Percentiles rank a stretch among this genome's conserved stretches.
Evolutionary conservation across 2,888 invertebrate species (phyloP).

Genomic region (Alloplasta piceator): DNA sequence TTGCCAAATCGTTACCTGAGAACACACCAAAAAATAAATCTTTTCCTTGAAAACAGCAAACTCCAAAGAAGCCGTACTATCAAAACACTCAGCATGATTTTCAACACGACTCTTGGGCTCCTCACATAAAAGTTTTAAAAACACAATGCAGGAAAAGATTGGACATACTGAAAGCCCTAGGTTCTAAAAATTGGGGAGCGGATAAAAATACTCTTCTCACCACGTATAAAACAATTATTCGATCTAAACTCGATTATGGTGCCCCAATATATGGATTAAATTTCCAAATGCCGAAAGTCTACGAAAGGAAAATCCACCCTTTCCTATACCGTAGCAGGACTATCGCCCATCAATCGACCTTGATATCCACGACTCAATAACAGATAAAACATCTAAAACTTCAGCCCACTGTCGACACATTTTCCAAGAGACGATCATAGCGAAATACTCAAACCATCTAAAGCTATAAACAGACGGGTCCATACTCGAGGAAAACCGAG

Average conservation of each 20-base stretch:
- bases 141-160: slow-evolving; percentile 6
- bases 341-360: slow-evolving; percentile 13
- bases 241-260: slow-evolving; percentile 59
- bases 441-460: background rate
- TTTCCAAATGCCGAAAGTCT: slow-evolving; percentile 12
- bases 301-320: background rate
- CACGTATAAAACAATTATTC: slow-evolving; percentile 51
- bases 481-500: background rate
- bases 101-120: slow-evolving; percentile 51
- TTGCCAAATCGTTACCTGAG: background rate
- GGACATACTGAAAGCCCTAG: slow-evolving; percentile 11
- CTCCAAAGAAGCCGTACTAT: slow-evolving; percentile 10
- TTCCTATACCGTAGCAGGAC: slow-evolving; percentile 22
- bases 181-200: slow-evolving; percentile 51
- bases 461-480: slow-evolving; percentile 9
- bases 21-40: background rate
- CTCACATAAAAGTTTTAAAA: slow-evolving; percentile 38
- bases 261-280: slow-evolving; percentile 49
- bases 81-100: slow-evolving; percentile 38
- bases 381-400: too few relatives aligned
- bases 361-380: background rate
- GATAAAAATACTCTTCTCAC: slow-evolving; percentile 40
- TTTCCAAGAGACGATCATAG: background rate
- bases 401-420: too few relatives aligned
- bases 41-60: background rate